Conservation (phyloP, 1,140 invertebrate species). For the Drosophila malerkotliana region DNA sequence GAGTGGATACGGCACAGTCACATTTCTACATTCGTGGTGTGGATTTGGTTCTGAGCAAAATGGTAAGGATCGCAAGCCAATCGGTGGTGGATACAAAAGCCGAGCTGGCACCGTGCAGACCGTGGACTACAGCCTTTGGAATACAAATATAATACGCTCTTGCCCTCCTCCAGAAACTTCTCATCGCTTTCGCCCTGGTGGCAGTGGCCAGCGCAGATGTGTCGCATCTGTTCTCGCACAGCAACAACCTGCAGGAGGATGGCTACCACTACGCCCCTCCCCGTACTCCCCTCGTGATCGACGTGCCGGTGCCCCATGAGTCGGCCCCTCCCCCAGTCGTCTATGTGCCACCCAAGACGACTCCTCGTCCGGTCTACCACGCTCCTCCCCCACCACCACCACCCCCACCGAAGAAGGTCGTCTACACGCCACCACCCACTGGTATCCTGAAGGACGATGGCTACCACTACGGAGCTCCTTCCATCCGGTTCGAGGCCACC, state of each 20-base stretch:
- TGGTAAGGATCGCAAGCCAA: conserved; percentile 57
- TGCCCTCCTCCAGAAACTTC: conserved; percentile 63
- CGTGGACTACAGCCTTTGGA: conserved; percentile 14
- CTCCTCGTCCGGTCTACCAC: conserved; percentile 44
- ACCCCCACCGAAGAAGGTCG: conserved; percentile 38
- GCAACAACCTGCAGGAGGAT: conserved; percentile 78
- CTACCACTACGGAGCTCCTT: conserved; percentile 34
- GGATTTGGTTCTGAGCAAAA: conserved; percentile 77
- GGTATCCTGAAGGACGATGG: conserved; percentile 30
- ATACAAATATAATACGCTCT: conserved; percentile 8
- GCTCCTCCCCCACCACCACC: conserved; percentile 33
- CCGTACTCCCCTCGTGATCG: conserved; percentile 59
- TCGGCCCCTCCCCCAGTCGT: conserved; percentile 37
- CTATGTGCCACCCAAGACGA: conserved; percentile 40
- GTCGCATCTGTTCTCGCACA: conserved; percentile 75
- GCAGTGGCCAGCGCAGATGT: conserved; percentile 78
- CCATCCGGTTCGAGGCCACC: conserved; percentile 22
- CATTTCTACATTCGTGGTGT: conserved; percentile 76
- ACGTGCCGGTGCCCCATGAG: conserved; percentile 55
- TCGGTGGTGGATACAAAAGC: conserved; percentile 40
- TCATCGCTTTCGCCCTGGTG: conserved; percentile 73
- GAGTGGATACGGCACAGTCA: conserved; percentile 68
- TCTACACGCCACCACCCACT: conserved; percentile 26
- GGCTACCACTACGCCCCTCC: conserved; percentile 74
- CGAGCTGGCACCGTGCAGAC: conserved; percentile 5